Base-by-base conservation (phyloP, 2,888 invertebrate genomes). In the Platycheirus albimanus region DNA sequence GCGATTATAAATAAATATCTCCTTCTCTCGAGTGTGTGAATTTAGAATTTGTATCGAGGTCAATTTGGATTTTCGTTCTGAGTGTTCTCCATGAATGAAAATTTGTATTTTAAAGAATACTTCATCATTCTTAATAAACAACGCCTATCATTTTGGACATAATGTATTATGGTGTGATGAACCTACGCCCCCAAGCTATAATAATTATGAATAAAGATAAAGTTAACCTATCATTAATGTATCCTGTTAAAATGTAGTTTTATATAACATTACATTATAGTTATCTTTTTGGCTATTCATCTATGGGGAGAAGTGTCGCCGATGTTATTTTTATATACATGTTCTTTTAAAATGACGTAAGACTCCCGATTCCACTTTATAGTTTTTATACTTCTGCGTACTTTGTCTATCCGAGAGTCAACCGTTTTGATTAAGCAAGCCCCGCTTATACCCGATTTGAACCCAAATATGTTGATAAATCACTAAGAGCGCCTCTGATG, bases 131-230 rank as follows among this genome's bases (percentile, higher is more conserved):
- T 24, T 4, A 41, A 41, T 11, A 43, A 41, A 38, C 33, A 20
- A 30, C 24, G 51, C 41, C 15, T 30, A 33, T 20, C 49, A 58
- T 28, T 41, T 54, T 20, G 30, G 61, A 11, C 38, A 70, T 45
- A 47, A 11, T 63, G 47, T 36, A 15, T 38, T 63, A 54, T 63
- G 30, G 54, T 47, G 38, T 17, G 45, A 76, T 76, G 47, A 70
- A 54, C 52, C 30, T 70, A 70, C 76, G 70, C 76, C 76, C 76
- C 69, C 76, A 28, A 43, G 17, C 28, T 45, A 24, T 45, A 20
- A 69, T 61, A 24, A 24, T 58, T 58, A 43, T 58, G 33, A n/a
- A n/a, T n/a, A n/a, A n/a, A 43, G 69, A 70, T 52, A 67, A 61
- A 19, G 8, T 30, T 20, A 54, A 36, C 19, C 11, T 17, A 20